Base-by-base conservation (phyloP, 2,797 vertebrate genomes). In the Loriculus beryllinus region DNA sequence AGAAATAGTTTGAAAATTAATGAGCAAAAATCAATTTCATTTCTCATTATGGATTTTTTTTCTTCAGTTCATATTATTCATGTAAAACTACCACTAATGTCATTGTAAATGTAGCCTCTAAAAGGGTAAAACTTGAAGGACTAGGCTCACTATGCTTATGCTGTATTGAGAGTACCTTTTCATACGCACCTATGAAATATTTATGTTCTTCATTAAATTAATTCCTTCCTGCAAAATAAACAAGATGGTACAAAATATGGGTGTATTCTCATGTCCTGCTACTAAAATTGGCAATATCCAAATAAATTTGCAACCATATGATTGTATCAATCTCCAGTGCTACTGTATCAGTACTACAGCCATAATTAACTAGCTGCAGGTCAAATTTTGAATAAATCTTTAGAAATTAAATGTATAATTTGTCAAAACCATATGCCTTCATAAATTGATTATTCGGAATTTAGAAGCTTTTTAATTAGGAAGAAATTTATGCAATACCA, bases 401-500 rank as follows among this genome's bases (percentile, higher is more conserved):
- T 88, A 96, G 96, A 97, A 97, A 98, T 97, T 98, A 98, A 98
- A 97, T 97, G 97, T 92, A 92, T 95, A 97, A 97, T 98, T 97
- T 98, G 96, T 98, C 97, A 98, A 97, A 98, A 96, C 93, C 96
- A 96, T 96, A 96, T 97, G 97, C 97, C 97, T 97, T 97, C 82
- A 86, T 96, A 97, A 98, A 98, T 98, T 98, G 97, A 98, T 98
- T 98, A 98, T 97, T 97, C 97, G 95, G 97, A 98, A 98, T 98
- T 98, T 98, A 98, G 97, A 97, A 98, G 96, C 97, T 97, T 98
- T 98, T 98, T 98, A 98, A 98, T 98, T 98, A 98, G 96, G 92
- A 95, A 96, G 96, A 98, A 98, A 98, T 98, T 95, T 98, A 98
- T 98, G 98, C 96, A 98, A 97, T 95, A 96, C 94, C 84, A 85